These are phyloP conservation scores for Octopus sinensis DNA, from an alignment of 1,140 invertebrate genomes.

Conservation along the genomic window DNA sequence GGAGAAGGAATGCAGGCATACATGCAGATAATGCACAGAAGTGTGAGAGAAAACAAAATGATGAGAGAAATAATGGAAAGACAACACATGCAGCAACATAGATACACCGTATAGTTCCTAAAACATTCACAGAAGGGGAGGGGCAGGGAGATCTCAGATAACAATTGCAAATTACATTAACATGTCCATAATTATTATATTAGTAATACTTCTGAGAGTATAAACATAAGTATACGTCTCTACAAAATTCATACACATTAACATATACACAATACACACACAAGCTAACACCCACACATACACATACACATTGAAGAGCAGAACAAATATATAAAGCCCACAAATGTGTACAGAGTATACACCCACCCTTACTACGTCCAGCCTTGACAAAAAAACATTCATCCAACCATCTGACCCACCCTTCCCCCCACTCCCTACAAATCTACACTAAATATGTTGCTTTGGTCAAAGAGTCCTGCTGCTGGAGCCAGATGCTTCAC, in stretches of 20 bases:
- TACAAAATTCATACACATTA: too few species aligned
- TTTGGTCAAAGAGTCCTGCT: neutral
- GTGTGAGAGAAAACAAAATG: neutral
- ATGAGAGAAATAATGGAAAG: neutral
- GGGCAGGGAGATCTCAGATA: too few species aligned
- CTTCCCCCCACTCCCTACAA: neutral
- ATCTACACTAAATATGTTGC: constrained; percentile 8
- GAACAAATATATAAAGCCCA: constrained; percentile 11
- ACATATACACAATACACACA: too few species aligned
- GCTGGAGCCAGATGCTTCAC: constrained; percentile 6
- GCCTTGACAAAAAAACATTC: neutral
- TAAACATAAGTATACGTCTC: too few species aligned
- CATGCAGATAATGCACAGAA: constrained; percentile 1
- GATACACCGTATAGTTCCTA: too few species aligned
- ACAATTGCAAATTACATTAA: too few species aligned
- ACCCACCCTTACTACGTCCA: constrained; percentile 4
- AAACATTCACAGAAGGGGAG: too few species aligned
- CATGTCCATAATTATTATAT: too few species aligned
- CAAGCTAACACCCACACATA: neutral
- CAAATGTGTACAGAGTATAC: neutral
- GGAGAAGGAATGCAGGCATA: neutral
- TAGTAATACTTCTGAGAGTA: too few species aligned
- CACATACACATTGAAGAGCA: neutral
- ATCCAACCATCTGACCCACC: neutral
- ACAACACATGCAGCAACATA: neutral